Conservation (phyloP, 2,888 invertebrate genomes). For the Pterostichus madidus region DNA sequence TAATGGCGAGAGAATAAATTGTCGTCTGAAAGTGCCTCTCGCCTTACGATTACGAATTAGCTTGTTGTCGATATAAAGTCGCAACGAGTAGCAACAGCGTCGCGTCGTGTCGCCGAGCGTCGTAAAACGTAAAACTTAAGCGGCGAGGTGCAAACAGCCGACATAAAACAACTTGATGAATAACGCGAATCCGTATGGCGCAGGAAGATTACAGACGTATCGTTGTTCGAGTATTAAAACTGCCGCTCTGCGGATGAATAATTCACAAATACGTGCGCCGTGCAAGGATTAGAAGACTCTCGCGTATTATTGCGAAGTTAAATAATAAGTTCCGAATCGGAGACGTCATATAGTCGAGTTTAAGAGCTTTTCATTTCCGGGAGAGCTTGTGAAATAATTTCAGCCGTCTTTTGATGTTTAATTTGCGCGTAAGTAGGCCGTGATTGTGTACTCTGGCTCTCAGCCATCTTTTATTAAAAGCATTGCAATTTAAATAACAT, state of each 20-base stretch:
- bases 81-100: slow-evolving; percentile 2
- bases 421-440: slow-evolving; percentile 55
- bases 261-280: slow-evolving; percentile 34
- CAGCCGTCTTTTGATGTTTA: slow-evolving; percentile 60
- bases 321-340: slow-evolving; percentile 60
- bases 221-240: slow-evolving; percentile 42
- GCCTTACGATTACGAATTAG: neutral
- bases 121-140: slow-evolving; percentile 11
- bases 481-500: slow-evolving; percentile 65
- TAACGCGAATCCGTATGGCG: slow-evolving; percentile 43
- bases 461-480: slow-evolving; percentile 55
- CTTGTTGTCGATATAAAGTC: neutral
- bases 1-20: slow-evolving; percentile 17
- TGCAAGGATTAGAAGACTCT: slow-evolving; percentile 15
- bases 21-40: neutral
- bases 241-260: slow-evolving; percentile 40
- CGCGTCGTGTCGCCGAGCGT: neutral
- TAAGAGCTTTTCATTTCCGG: slow-evolving; percentile 68
- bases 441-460: slow-evolving; percentile 53
- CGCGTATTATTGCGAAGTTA: slow-evolving; percentile 22
- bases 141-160: slow-evolving; percentile 5
- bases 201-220: slow-evolving; percentile 36
- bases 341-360: slow-evolving; percentile 68
- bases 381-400: slow-evolving; percentile 52
- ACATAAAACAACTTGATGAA: slow-evolving; percentile 23